A percentile compares a stretch with the other conserved stretches of the same genome.
Evolutionary conservation across 2,888 invertebrate genomes (phyloP).

Genomic region (Eustalomyia histrio): DNA sequence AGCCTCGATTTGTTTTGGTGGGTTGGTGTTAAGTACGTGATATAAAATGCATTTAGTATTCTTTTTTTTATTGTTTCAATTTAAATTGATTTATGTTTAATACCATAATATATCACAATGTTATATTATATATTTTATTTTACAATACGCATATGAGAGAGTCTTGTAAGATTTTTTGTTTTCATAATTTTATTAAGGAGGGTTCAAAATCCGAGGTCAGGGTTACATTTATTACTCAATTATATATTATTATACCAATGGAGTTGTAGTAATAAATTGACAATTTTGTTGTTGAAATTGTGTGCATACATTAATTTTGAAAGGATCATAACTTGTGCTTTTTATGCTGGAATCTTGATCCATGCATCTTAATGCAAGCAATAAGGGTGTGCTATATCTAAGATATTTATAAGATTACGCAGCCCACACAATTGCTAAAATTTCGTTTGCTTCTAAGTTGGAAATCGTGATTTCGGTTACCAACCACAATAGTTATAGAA

Average conservation of each 20-base stretch:
- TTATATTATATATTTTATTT: conserved; percentile 5
- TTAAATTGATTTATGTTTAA: conserved; percentile 64
- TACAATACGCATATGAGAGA: conserved; percentile 1
- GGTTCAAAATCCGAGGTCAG: conserved; percentile 47
- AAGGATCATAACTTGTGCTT: no score
- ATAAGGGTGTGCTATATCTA: no score
- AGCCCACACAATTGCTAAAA: no score
- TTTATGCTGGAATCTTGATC: no score
- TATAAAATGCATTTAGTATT: conserved; percentile 45
- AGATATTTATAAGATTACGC: no score
- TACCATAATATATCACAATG: conserved; percentile 12
- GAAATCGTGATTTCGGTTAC: no score
- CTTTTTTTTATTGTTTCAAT: conserved; percentile 60
- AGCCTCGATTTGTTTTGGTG: conserved; percentile 53
- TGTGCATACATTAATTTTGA: neutral
- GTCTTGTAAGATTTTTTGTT: conserved; percentile 39
- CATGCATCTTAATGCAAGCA: no score
- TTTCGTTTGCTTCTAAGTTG: no score
- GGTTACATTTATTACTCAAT: conserved; percentile 52
- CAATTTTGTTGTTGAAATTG: neutral
- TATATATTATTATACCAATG: conserved; percentile 17
- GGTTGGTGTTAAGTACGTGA: conserved; percentile 63
- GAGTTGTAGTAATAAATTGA: conserved; percentile 23
- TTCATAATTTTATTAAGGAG: conserved; percentile 5
- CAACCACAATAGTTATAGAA: no score